These are phyloP conservation scores for Propithecus perrieri DNA, from an alignment of 2,797 vertebrate species.

Conservation along the genomic window DNA sequence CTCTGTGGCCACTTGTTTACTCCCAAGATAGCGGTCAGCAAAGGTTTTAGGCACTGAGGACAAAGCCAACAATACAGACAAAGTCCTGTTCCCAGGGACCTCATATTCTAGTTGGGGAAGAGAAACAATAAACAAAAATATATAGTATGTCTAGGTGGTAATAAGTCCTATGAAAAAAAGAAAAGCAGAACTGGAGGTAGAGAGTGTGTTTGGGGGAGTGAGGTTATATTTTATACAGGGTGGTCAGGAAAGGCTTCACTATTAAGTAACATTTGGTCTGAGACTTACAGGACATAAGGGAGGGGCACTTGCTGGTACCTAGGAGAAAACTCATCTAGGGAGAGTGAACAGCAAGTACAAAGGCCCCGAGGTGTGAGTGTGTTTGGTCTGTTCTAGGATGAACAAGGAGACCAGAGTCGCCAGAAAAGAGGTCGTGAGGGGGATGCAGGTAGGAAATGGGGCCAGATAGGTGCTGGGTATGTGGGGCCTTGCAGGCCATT, in stretches of 20 bases:
- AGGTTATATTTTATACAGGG: background rate
- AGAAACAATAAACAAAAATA: background rate
- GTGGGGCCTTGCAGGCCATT: background rate
- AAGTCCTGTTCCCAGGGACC: background rate
- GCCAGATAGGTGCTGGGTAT: background rate
- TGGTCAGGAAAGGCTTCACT: background rate
- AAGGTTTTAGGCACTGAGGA: background rate
- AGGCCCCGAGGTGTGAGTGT: background rate
- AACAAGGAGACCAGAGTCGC: background rate
- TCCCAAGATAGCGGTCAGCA: background rate
- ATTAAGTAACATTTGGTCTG: background rate
- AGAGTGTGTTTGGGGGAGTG: background rate
- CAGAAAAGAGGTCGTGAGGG: background rate
- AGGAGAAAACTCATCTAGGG: background rate
- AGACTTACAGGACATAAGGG: background rate
- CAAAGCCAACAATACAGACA: background rate
- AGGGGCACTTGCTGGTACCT: background rate
- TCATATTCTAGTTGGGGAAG: background rate
- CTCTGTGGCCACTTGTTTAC: background rate
- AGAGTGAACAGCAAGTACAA: background rate
- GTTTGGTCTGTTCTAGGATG: background rate
- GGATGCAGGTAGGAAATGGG: background rate
- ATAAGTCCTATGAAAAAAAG: background rate
- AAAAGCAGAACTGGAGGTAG: background rate
- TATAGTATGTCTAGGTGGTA: background rate